Evolutionary conservation across 2,113 vertebrate species (phyloP).

Genomic region (Stegostoma tigrinum): DNA sequence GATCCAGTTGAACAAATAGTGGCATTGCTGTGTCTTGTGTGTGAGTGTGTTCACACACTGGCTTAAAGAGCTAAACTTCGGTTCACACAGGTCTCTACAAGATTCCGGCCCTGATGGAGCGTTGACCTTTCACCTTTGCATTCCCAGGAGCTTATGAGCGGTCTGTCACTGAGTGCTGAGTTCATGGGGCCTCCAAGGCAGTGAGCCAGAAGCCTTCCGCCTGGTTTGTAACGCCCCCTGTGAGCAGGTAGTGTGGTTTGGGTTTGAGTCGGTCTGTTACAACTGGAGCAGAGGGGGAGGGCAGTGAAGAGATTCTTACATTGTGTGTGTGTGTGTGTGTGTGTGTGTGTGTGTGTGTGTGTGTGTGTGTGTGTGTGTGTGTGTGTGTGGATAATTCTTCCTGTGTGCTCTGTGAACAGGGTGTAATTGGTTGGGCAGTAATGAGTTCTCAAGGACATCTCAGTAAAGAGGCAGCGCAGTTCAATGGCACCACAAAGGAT

Average conservation of each 20-base stretch:
- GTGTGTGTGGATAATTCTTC: no score
- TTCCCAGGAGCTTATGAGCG: background rate
- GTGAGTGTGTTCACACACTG: background rate
- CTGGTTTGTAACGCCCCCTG: background rate
- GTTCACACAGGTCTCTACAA: background rate
- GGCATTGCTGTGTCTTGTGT: background rate
- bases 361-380: no score
- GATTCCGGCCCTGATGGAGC: background rate
- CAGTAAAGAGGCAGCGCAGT: background rate
- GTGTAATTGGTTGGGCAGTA: background rate
- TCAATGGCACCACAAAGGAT: background rate
- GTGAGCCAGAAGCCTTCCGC: background rate
- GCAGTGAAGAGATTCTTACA: background rate
- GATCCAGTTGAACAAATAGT: background rate
- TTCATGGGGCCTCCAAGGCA: background rate
- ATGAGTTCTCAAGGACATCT: background rate
- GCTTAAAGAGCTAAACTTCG: background rate
- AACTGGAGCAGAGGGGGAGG: background rate
- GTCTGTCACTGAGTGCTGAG: background rate
- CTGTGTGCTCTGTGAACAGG: background rate
- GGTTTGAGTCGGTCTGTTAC: background rate
- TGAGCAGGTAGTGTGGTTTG: slow-evolving; percentile 23
- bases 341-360: no score
- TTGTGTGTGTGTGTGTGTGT: background rate
- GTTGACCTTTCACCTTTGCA: slow-evolving; percentile 22